Evolutionary conservation across 1,140 invertebrate genomes (phyloP).

Genomic region (Plodia interpunctella): DNA sequence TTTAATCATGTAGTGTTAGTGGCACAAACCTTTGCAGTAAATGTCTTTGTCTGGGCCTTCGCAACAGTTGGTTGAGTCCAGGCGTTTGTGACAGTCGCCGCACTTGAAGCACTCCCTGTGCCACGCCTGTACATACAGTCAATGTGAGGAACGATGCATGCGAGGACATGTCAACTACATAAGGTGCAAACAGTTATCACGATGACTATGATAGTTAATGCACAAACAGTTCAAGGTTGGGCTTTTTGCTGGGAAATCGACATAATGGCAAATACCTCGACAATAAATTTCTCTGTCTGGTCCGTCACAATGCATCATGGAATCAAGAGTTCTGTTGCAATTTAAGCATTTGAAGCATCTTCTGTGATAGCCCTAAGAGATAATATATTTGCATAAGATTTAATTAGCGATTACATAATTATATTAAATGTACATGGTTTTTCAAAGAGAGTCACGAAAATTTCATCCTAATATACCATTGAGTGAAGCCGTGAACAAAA

Average conservation of each 20-base stretch:
- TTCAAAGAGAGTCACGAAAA: too few species aligned
- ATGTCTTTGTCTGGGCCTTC: constrained; percentile 97
- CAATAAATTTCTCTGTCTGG: constrained; percentile 96
- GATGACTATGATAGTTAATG: constrained; percentile 49
- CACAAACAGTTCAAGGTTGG: constrained; percentile 28
- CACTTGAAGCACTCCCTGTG: constrained; percentile 98
- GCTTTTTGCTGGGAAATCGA: constrained; percentile 21
- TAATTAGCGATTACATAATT: too few species aligned
- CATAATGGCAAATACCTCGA: constrained; percentile 82
- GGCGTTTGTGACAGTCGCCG: constrained; percentile 93
- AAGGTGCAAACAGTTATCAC: constrained; percentile 50
- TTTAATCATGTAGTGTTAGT: background rate
- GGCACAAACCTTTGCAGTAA: constrained; percentile 95
- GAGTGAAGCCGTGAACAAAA: too few species aligned
- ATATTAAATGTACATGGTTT: too few species aligned
- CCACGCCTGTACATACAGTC: constrained; percentile 83
- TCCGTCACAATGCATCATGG: constrained; percentile 94
- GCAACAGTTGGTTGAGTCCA: constrained; percentile 97
- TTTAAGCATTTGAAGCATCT: constrained; percentile 93
- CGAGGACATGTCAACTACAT: constrained; percentile 26
- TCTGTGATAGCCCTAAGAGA: constrained; percentile 89
- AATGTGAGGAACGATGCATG: constrained; percentile 54
- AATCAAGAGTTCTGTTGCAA: constrained; percentile 95
- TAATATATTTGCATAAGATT: constrained; percentile 25
- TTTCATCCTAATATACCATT: too few species aligned